These are phyloP conservation scores for Brachionus plicatilis DNA, from an alignment of 1,140 invertebrate genomes.

Conservation along the genomic window DNA sequence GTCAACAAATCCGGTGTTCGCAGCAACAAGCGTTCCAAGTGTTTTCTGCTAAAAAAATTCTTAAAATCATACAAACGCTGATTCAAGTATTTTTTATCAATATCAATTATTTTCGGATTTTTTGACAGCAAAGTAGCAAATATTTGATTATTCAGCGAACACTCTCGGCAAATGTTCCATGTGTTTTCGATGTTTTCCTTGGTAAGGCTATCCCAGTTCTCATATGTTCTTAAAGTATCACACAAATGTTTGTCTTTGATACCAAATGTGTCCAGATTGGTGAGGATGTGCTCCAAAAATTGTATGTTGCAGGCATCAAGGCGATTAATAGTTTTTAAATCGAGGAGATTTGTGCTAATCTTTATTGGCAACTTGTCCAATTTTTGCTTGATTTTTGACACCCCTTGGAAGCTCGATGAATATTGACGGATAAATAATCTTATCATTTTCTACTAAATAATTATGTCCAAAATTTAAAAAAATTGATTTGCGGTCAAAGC, in stretches of 20 bases:
- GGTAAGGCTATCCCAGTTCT: background rate
- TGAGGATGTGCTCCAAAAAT: background rate
- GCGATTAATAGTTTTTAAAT: background rate
- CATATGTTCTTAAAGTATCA: background rate
- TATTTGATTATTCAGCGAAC: background rate
- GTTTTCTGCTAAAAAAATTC: background rate
- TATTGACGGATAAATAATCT: background rate
- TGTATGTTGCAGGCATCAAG: background rate
- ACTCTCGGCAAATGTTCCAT: conserved; percentile 1
- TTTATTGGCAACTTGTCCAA: background rate
- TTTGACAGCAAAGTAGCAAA: background rate
- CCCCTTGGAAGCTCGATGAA: background rate
- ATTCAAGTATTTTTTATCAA: conserved; percentile 1
- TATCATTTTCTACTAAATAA: background rate
- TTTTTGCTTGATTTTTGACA: background rate
- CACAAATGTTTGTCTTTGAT: conserved; percentile 5
- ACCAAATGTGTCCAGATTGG: background rate
- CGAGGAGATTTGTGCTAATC: background rate
- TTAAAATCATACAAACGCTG: conserved; percentile 16
- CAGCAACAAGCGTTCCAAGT: background rate
- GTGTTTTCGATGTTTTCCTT: background rate
- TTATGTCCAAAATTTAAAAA: background rate
- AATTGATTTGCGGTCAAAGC: background rate
- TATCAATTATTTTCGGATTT: background rate
- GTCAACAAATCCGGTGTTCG: conserved; percentile 43